Evolutionary conservation across 2,888 invertebrate genomes (phyloP).

Genomic region (Acanthosepion esculentum): DNA sequence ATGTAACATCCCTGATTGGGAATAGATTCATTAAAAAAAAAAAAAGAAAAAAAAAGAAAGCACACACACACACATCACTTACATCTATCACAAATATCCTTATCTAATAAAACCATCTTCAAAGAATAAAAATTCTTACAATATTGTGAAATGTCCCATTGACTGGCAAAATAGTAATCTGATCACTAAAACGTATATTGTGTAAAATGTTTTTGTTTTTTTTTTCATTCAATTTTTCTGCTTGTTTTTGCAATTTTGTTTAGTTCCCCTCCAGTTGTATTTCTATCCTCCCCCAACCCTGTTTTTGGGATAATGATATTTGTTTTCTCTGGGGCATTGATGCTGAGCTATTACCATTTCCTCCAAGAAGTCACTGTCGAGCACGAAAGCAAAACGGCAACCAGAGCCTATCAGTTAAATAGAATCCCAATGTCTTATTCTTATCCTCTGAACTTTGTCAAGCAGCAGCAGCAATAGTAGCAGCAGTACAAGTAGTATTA

Average conservation of each 20-base stretch:
- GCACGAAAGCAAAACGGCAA: slow-evolving; percentile 47
- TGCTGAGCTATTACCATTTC: slow-evolving; percentile 46
- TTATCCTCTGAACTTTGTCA: slow-evolving; percentile 23
- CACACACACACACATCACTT: slow-evolving; percentile 5
- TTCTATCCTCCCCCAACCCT: not conserved
- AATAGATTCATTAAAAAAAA: not conserved
- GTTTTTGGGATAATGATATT: not conserved
- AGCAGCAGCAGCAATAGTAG: not conserved
- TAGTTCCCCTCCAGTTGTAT: not conserved
- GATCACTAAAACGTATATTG: not conserved
- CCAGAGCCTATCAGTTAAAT: slow-evolving; percentile 40
- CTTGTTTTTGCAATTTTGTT: not conserved
- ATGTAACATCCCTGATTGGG: not conserved
- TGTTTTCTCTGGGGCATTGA: slow-evolving; percentile 44
- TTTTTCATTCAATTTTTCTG: not conserved
- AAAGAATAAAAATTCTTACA: not conserved
- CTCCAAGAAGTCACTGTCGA: slow-evolving; percentile 46
- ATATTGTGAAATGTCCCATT: not conserved
- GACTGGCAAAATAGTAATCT: not conserved
- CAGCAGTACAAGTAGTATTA: slow-evolving; percentile 17
- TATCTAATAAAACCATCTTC: not conserved
- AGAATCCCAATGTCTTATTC: slow-evolving; percentile 41
- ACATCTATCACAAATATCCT: slow-evolving; percentile 1
- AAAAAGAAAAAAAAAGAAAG: not conserved
- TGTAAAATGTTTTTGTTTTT: not conserved